These are phyloP conservation scores for Labrus mixtus DNA, from an alignment of 2,113 vertebrate genomes.

Conservation along the genomic window DNA sequence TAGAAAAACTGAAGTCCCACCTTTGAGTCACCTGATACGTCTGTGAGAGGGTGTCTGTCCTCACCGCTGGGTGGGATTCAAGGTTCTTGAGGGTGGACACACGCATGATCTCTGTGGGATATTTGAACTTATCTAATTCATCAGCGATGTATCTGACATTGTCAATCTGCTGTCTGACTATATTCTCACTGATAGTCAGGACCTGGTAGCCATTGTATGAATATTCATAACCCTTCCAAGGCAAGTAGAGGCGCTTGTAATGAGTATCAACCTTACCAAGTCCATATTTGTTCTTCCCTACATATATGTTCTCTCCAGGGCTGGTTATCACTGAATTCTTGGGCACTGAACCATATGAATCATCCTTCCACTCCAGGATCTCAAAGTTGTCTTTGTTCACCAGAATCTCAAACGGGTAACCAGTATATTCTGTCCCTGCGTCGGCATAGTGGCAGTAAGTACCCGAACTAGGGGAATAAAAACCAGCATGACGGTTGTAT, in stretches of 20 bases:
- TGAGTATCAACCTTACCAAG: conserved; percentile 12
- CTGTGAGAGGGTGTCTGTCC: not conserved
- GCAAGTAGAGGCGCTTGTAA: not conserved
- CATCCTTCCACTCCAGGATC: too few species aligned
- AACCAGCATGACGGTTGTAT: not conserved
- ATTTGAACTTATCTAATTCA: not conserved
- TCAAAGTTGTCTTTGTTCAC: conserved; percentile 11
- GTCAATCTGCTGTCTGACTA: conserved; percentile 9
- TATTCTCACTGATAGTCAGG: conserved; percentile 2
- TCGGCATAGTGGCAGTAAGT: conserved; percentile 4
- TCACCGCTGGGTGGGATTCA: not conserved
- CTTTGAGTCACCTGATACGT: not conserved
- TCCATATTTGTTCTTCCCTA: not conserved
- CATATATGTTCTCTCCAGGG: too few species aligned
- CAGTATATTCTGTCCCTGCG: accelerated
- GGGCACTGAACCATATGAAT: too few species aligned
- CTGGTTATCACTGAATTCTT: too few species aligned
- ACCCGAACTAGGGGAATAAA: not conserved
- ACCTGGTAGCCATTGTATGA: not conserved
- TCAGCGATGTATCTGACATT: not conserved
- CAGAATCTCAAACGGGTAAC: conserved; percentile 6
- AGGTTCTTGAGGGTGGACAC: not conserved
- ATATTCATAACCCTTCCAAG: not conserved
- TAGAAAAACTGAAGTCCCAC: not conserved
- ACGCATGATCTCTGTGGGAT: not conserved